Percentiles rank a stretch among this genome's conserved stretches.
Evolutionary conservation across 2,888 invertebrate species (phyloP).

Genomic region (Ectemnius lituratus): DNA sequence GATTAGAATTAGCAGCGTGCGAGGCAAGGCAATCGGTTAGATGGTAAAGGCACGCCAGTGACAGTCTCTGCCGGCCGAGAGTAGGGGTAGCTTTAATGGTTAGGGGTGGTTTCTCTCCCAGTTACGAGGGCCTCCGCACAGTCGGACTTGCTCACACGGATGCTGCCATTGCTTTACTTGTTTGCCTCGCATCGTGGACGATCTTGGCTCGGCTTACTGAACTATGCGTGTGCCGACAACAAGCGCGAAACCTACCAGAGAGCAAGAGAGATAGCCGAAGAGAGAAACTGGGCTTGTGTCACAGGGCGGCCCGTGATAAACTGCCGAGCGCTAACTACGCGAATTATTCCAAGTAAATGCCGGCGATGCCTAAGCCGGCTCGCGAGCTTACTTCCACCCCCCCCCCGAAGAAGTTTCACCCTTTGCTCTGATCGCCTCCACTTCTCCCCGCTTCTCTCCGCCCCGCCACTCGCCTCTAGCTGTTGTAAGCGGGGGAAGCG

Average conservation of each 20-base stretch:
- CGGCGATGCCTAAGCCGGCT: conserved; percentile 20
- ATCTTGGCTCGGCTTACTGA: conserved; percentile 63
- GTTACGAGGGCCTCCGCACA: too few relatives aligned
- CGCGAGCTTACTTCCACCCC: conserved; percentile 30
- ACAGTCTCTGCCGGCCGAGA: not conserved
- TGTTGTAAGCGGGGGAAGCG: not conserved
- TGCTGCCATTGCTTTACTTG: not conserved
- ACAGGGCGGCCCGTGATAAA: conserved; percentile 66
- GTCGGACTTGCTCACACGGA: too few relatives aligned
- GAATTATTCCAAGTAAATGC: conserved; percentile 71
- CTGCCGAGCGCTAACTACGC: conserved; percentile 67
- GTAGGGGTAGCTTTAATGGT: too few relatives aligned
- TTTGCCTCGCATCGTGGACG: conserved; percentile 27
- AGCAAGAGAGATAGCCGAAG: conserved; percentile 24
- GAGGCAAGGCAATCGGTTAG: not conserved
- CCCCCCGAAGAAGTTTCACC: conserved; percentile 47
- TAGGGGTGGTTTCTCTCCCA: too few relatives aligned
- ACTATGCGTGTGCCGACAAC: conserved; percentile 56
- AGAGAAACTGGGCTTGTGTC: conserved; percentile 47
- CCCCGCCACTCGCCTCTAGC: not conserved
- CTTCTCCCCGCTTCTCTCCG: not conserved
- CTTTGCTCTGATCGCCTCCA: conserved; percentile 27
- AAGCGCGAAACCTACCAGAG: conserved; percentile 35
- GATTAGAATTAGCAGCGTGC: not conserved
- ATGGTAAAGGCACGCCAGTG: not conserved